Conservation (phyloP, 2,113 vertebrate species). For the Pogona vitticeps region DNA sequence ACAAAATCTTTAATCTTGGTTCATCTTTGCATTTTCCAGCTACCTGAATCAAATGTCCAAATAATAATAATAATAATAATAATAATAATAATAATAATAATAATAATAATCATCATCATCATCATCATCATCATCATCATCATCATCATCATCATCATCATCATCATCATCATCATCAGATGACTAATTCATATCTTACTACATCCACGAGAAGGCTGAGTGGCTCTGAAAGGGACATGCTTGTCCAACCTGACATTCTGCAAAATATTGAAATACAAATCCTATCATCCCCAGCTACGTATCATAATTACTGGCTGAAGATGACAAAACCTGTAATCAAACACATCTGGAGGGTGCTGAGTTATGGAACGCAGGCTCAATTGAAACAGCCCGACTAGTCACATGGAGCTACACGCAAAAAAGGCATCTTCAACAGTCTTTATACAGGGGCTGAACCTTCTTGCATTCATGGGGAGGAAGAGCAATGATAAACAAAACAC, state of each 20-base stretch:
- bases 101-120: no score
- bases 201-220: not conserved
- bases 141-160: no score
- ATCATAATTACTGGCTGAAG: not conserved
- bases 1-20: not conserved
- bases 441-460: no score
- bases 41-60: not conserved
- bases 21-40: not conserved
- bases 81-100: no score
- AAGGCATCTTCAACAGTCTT: no score
- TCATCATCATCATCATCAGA: no score
- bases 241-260: not conserved
- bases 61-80: no score
- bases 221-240: not conserved
- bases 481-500: no score
- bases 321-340: not conserved
- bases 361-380: not conserved
- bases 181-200: not conserved
- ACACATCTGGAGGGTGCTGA: not conserved
- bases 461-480: no score
- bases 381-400: not conserved
- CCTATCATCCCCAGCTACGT: not conserved
- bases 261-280: not conserved
- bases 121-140: no score
- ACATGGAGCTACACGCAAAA: not conserved